A percentile compares a stretch with the other conserved stretches of the same genome.
Conservation (phyloP, 1,140 invertebrate species). For the Cydia splendana region DNA sequence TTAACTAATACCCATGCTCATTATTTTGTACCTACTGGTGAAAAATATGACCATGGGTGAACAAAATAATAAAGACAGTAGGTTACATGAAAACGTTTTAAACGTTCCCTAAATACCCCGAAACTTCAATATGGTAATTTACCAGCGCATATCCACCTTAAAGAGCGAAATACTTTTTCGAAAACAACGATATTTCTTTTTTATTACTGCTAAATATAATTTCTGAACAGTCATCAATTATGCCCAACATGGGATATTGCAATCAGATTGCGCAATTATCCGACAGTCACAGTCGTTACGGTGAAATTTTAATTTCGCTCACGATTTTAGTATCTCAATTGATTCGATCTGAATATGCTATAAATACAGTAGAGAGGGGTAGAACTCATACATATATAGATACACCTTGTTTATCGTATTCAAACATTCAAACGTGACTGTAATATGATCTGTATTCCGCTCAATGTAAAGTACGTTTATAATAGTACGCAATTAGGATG, state of each 20-base stretch:
- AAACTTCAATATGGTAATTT: too few species aligned
- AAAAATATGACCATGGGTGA: too few species aligned
- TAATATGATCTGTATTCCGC: background rate
- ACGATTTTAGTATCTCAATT: constrained; percentile 14
- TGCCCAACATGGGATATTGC: background rate
- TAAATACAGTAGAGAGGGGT: background rate
- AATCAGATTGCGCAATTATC: constrained; percentile 4
- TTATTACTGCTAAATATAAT: background rate
- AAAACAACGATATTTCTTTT: background rate
- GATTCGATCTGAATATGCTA: constrained; percentile 8
- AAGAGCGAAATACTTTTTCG: background rate
- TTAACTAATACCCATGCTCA: too few species aligned
- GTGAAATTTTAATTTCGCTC: constrained; percentile 14
- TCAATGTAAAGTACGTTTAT: background rate
- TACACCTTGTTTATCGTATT: too few species aligned
- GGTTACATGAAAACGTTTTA: too few species aligned
- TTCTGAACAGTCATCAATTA: background rate
- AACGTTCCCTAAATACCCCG: too few species aligned
- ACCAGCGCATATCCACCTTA: too few species aligned
- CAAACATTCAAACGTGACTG: background rate
- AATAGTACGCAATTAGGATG: background rate
- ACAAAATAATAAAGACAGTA: too few species aligned
- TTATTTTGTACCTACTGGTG: too few species aligned
- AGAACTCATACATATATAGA: background rate
- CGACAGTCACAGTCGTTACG: background rate